phyloP scores from a whole-genome alignment of 2,797 vertebrate genomes.

The Falco peregrinus region DNA sequence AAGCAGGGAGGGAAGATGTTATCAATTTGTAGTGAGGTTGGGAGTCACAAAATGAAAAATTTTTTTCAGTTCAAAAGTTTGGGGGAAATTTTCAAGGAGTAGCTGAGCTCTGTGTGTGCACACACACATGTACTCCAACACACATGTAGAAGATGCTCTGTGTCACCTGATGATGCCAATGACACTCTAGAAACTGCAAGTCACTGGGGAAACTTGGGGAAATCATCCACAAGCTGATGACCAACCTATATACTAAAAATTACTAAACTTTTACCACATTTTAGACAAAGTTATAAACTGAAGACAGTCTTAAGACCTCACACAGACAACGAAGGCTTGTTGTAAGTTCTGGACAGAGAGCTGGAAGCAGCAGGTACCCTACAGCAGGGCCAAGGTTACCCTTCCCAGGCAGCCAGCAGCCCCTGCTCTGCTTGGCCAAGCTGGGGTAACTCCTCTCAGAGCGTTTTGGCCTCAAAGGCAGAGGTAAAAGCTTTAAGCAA shows the following conservation, averaged over 20 bases:
- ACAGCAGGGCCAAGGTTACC: not conserved
- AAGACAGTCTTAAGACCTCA: not conserved
- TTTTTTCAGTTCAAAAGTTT: not conserved
- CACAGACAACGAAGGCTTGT: not conserved
- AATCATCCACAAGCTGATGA: not conserved
- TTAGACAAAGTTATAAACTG: not conserved
- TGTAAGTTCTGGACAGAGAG: not conserved
- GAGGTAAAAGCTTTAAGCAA: not conserved
- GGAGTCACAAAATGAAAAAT: not conserved
- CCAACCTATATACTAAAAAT: not conserved
- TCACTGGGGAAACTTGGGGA: not conserved
- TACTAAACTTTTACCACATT: not conserved
- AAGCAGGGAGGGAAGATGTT: not conserved
- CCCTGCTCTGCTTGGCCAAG: not conserved
- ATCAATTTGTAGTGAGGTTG: not conserved
- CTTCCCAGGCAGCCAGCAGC: not conserved
- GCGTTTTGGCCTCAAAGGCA: not conserved
- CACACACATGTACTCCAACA: not conserved
- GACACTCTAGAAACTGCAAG: not conserved
- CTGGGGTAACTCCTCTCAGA: not conserved
- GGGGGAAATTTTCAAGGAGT: not conserved
- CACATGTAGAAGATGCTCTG: fast-evolving
- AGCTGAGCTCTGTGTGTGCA: not conserved
- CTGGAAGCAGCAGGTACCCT: fast-evolving
- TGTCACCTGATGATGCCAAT: not conserved